Percentiles rank a stretch among this genome's conserved stretches.
Conservation (phyloP, 2,113 vertebrate species). For the Lates calcarifer region DNA sequence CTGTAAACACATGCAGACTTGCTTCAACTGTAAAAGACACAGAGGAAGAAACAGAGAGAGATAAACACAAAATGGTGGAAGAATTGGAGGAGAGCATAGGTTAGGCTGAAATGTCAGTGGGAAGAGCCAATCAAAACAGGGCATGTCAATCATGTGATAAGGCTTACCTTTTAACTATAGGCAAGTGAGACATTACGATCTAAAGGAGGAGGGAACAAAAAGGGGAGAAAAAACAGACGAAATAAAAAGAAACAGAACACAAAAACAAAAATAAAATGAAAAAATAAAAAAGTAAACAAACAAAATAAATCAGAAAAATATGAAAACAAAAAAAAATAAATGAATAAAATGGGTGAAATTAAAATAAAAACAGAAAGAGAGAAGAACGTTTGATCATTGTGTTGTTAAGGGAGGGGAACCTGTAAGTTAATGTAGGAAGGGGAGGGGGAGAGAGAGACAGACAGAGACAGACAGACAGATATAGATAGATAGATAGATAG, state of each 20-base stretch:
- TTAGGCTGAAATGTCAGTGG: constrained; percentile 61
- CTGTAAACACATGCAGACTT: constrained; percentile 62
- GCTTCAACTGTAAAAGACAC: constrained; percentile 76
- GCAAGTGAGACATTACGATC: constrained; percentile 99
- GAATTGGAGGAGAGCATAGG: constrained; percentile 35
- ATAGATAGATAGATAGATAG: background rate
- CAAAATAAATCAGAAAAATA: constrained; percentile 83
- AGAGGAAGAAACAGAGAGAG: constrained; percentile 69
- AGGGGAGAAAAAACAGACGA: constrained; percentile 65
- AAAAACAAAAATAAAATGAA: constrained; percentile 26
- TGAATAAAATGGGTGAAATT: constrained; percentile 52
- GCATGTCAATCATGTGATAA: constrained; percentile 73
- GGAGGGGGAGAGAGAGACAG: background rate
- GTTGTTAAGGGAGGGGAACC: constrained; percentile 62
- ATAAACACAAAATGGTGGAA: constrained; percentile 20
- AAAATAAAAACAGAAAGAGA: constrained; percentile 60
- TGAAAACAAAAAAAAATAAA: constrained; percentile 8
- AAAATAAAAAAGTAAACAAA: constrained; percentile 78
- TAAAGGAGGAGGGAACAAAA: constrained; percentile 85
- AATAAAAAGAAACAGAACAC: constrained; percentile 27
- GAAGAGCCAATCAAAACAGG: constrained; percentile 74
- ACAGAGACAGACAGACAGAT: background rate
- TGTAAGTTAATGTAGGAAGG: constrained; percentile 29
- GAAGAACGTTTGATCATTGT: constrained; percentile 75
- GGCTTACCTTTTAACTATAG: constrained; percentile 98